phyloP scores from a whole-genome alignment of 2,113 vertebrate species.

The Calidris pugnax region DNA sequence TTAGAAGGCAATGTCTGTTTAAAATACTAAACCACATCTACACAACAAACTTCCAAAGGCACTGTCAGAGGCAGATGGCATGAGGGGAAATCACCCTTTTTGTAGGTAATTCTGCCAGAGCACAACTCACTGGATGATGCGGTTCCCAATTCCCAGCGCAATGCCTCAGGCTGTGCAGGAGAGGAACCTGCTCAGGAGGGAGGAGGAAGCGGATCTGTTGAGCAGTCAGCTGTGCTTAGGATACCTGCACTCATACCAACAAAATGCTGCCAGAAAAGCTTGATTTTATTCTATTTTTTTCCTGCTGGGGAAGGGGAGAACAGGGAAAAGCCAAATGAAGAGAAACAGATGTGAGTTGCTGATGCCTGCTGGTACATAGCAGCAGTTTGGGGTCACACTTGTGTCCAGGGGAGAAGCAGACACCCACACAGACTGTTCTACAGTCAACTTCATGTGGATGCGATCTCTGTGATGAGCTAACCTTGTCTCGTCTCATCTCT shows the following conservation, averaged over 20 bases:
- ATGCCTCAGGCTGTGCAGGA: not conserved
- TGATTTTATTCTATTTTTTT: not conserved
- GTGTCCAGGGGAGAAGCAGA: not conserved
- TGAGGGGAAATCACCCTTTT: not conserved
- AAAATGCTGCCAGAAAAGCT: not conserved
- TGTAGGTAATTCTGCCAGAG: not conserved
- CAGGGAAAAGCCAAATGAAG: not conserved
- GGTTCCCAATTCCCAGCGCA: accelerated
- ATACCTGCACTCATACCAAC: not conserved
- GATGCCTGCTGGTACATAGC: not conserved
- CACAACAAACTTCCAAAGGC: not conserved
- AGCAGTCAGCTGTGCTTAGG: not conserved
- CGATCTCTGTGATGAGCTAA: not conserved
- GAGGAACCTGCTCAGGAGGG: not conserved
- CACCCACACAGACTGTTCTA: not conserved
- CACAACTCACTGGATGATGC: not conserved
- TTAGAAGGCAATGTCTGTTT: not conserved
- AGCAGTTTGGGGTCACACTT: not conserved
- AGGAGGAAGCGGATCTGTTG: not conserved
- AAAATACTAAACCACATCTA: not conserved
- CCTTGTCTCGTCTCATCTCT: not conserved
- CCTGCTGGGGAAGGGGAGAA: not conserved
- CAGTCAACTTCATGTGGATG: not conserved
- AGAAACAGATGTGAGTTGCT: not conserved
- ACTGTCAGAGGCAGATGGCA: not conserved